phyloP scores from a whole-genome alignment of 2,888 invertebrate species.

The Scrobipalpa costella region DNA sequence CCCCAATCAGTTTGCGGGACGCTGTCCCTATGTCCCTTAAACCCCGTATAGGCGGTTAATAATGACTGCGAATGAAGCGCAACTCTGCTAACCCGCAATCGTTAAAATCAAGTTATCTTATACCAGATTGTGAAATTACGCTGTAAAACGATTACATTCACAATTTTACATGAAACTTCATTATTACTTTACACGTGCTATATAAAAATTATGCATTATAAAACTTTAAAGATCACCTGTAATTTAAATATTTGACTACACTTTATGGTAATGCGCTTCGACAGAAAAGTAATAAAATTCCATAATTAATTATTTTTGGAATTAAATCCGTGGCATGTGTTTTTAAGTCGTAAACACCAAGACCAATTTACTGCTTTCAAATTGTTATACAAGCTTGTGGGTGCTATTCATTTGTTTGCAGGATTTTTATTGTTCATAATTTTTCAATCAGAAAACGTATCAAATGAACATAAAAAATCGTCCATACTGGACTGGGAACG shows the following conservation, averaged over 20 bases:
- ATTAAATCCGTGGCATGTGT: neutral
- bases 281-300: constrained; percentile 21
- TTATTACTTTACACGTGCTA: constrained; percentile 22
- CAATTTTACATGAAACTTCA: constrained; percentile 25
- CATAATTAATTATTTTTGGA: constrained; percentile 20
- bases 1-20: too few relatives aligned
- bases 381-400: constrained; percentile 2
- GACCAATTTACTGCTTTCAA: neutral
- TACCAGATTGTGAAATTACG: constrained; percentile 30
- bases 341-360: constrained; percentile 18
- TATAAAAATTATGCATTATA: constrained; percentile 29
- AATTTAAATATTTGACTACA: constrained; percentile 27
- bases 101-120: constrained; percentile 35
- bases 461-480: neutral
- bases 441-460: neutral
- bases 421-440: neutral
- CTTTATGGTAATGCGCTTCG: constrained; percentile 20
- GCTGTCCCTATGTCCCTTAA: too few relatives aligned
- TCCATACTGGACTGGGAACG: too few relatives aligned
- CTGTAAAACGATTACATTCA: constrained; percentile 25
- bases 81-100: constrained; percentile 53
- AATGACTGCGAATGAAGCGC: too few relatives aligned
- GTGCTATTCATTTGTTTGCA: constrained; percentile 4
- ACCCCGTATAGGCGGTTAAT: too few relatives aligned
- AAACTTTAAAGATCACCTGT: constrained; percentile 25